A percentile compares a stretch with the other conserved stretches of the same genome.
Evolutionary conservation across 2,113 vertebrate species (phyloP).

Genomic region (Salvator merianae): DNA sequence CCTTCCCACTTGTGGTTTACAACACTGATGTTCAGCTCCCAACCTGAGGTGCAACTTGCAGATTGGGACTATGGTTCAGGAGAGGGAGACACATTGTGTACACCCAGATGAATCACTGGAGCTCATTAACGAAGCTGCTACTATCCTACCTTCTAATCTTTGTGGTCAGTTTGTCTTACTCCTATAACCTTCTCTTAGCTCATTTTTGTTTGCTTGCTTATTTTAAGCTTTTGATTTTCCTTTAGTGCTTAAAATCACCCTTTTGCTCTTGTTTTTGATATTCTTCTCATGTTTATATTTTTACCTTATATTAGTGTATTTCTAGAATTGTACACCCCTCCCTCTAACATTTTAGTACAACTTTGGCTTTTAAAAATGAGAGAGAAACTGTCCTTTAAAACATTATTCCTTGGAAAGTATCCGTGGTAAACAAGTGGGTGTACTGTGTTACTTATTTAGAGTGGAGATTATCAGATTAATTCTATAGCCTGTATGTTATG

Average conservation of each 20-base stretch:
- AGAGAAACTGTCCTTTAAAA: not conserved
- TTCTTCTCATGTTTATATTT: not conserved
- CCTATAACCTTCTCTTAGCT: too few relatives aligned
- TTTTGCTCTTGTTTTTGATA: not conserved
- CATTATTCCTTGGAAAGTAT: not conserved
- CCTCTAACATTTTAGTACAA: not conserved
- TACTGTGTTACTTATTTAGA: not conserved
- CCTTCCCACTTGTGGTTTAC: not conserved
- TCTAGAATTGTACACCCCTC: not conserved
- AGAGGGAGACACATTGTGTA: too few relatives aligned
- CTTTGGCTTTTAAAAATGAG: not conserved
- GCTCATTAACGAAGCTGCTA: too few relatives aligned
- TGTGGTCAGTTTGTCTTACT: too few relatives aligned
- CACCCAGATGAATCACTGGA: too few relatives aligned
- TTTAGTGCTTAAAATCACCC: too few relatives aligned
- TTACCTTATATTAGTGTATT: not conserved
- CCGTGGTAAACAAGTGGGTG: slow-evolving; percentile 10
- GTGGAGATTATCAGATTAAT: not conserved
- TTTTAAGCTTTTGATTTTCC: too few relatives aligned
- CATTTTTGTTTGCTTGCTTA: too few relatives aligned
- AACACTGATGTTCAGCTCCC: not conserved
- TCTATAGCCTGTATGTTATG: not conserved
- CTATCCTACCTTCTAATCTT: fast-evolving
- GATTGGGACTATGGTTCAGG: too few relatives aligned
- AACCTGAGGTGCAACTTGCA: too few relatives aligned